Evolutionary conservation across 2,113 vertebrate genomes (phyloP).

Genomic region (Cichladusa arquata): DNA sequence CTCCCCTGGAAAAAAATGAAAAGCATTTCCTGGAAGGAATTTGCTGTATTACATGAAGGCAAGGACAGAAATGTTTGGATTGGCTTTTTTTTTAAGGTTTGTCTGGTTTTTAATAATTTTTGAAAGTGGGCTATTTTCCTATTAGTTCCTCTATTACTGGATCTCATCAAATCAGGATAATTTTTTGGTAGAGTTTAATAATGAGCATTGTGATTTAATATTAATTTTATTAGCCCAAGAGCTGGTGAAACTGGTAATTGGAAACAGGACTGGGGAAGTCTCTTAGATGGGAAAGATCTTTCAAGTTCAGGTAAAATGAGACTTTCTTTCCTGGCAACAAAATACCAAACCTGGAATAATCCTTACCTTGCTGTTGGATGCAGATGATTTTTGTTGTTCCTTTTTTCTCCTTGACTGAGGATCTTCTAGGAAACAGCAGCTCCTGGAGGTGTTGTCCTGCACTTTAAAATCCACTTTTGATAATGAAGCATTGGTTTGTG

Average conservation of each 20-base stretch:
- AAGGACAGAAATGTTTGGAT: background rate
- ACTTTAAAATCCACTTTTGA: background rate
- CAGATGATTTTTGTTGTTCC: background rate
- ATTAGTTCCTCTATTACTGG: background rate
- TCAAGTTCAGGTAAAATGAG: background rate
- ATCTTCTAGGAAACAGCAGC: background rate
- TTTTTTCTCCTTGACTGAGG: background rate
- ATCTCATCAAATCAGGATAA: background rate
- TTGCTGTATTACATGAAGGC: background rate
- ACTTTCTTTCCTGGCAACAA: background rate
- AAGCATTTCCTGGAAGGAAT: constrained; percentile 53
- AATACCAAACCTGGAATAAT: background rate
- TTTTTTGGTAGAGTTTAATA: background rate
- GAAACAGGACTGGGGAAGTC: background rate
- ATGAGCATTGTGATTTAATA: background rate
- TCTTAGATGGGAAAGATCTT: background rate
- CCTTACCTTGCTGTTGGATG: background rate
- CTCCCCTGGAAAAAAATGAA: constrained; percentile 19
- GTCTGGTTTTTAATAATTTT: background rate
- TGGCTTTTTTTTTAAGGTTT: background rate
- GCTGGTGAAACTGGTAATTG: background rate
- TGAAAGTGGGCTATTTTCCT: background rate
- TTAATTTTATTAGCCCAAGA: background rate
- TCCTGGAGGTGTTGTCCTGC: background rate
- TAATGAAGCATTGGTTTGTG: background rate